Percentiles rank a stretch among this genome's conserved stretches.
Evolutionary conservation across 2,797 vertebrate species (phyloP).

Genomic region (Benthosema pterotum): DNA sequence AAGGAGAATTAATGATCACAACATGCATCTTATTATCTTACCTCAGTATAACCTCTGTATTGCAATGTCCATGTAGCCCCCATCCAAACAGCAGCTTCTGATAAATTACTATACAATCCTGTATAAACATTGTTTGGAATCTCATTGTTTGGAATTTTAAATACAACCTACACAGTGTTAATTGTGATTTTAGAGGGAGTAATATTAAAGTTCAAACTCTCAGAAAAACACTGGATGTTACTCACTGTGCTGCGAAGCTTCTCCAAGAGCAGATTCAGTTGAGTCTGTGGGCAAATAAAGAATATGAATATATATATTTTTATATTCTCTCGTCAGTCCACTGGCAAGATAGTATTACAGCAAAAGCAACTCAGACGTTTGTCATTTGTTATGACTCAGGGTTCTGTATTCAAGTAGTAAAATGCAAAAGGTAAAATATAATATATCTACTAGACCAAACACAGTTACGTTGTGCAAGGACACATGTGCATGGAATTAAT

Average conservation of each 20-base stretch:
- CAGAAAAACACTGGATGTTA: slow-evolving; percentile 31
- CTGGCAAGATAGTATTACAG: background rate
- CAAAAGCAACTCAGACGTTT: no score
- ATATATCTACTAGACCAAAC: background rate
- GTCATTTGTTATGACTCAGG: background rate
- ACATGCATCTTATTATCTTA: background rate
- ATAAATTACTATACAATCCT: background rate
- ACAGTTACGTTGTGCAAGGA: slow-evolving; percentile 1
- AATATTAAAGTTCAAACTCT: background rate
- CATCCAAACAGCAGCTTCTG: background rate
- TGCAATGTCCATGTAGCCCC: background rate
- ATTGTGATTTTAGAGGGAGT: background rate
- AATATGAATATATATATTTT: slow-evolving; percentile 14
- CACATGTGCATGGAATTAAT: background rate
- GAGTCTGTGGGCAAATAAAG: slow-evolving; percentile 84
- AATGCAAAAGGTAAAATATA: background rate
- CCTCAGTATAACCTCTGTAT: background rate
- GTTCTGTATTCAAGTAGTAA: background rate
- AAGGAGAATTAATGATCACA: slow-evolving; percentile 11
- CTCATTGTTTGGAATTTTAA: background rate
- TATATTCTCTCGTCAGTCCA: background rate
- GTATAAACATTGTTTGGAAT: no score
- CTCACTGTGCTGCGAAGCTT: slow-evolving; percentile 98
- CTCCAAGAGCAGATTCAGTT: slow-evolving; percentile 95
- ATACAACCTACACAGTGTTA: no score